phyloP scores from a whole-genome alignment of 2,113 vertebrate species.

The Chionodraco myersi region DNA sequence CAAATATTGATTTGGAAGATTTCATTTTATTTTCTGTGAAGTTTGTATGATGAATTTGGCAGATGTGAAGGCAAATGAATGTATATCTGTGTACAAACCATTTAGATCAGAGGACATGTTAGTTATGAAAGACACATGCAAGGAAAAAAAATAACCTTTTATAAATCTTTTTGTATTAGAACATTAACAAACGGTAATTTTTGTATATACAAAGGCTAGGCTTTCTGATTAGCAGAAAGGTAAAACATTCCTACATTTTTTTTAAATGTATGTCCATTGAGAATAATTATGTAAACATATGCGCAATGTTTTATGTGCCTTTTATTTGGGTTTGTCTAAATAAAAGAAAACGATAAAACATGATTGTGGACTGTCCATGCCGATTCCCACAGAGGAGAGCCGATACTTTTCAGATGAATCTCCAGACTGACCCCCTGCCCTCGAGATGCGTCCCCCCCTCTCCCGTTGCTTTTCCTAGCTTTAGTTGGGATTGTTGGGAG shows the following conservation, averaged over 20 bases:
- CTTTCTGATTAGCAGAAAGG: conserved; percentile 99
- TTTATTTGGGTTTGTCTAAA: conserved; percentile 99
- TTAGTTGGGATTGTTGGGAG: background rate
- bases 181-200: conserved; percentile 98
- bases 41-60: conserved; percentile 81
- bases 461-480: conserved; percentile 11
- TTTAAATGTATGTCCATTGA: conserved; percentile 96
- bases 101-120: conserved; percentile 93
- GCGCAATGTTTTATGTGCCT: conserved; percentile 96
- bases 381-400: conserved; percentile 34
- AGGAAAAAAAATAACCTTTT: conserved; percentile 90
- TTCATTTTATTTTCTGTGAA: conserved; percentile 59
- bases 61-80: conserved; percentile 92
- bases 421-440: background rate
- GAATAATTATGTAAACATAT: conserved; percentile 98
- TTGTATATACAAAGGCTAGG: conserved; percentile 98
- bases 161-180: conserved; percentile 99
- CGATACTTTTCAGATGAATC: conserved; percentile 7
- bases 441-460: background rate
- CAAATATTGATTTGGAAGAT: conserved; percentile 63
- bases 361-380: conserved; percentile 60
- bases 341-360: conserved; percentile 92
- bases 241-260: conserved; percentile 98
- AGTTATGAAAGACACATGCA: conserved; percentile 86
- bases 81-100: conserved; percentile 92